These are phyloP conservation scores for Caenorhabditis sinica DNA, from an alignment of 2,888 invertebrate genomes.

Conservation along the genomic window DNA sequence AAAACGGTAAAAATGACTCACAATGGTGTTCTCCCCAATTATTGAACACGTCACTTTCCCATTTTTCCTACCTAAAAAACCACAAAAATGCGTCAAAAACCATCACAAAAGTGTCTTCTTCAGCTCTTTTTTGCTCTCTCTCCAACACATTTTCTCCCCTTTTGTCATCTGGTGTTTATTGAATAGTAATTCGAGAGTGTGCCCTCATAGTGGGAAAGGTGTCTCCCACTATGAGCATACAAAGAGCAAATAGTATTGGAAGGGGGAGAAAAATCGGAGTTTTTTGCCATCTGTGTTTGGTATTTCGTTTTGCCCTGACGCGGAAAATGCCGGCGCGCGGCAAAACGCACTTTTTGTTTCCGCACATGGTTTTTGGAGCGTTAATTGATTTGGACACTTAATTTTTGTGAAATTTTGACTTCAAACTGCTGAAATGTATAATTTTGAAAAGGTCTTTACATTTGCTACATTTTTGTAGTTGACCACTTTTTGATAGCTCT, in stretches of 20 bases:
- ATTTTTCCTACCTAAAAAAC: no score
- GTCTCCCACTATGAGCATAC: constrained; percentile 39
- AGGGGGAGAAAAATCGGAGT: background rate
- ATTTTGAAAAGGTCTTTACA: no score
- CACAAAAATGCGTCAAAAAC: constrained; percentile 4
- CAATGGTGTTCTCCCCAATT: no score
- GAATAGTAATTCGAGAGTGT: constrained; percentile 60
- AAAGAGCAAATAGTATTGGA: constrained; percentile 30
- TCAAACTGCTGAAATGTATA: no score
- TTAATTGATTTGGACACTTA: no score
- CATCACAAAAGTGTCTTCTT: constrained; percentile 6
- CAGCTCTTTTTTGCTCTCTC: background rate
- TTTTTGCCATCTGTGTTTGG: constrained; percentile 50
- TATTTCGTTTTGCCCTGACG: constrained; percentile 33
- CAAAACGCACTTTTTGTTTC: no score
- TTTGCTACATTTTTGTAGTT: no score
- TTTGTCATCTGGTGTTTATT: constrained; percentile 15
- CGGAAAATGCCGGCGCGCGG: background rate
- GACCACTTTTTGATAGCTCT: no score
- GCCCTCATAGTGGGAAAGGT: background rate
- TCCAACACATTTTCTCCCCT: background rate
- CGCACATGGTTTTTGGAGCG: no score
- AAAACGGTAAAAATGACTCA: no score
- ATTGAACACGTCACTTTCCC: background rate
- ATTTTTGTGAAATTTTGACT: no score